Evolutionary conservation across 2,888 invertebrate species (phyloP), one percentile per base, ranked within the genome.

Genomic region (Poecilus cupreus): DNA sequence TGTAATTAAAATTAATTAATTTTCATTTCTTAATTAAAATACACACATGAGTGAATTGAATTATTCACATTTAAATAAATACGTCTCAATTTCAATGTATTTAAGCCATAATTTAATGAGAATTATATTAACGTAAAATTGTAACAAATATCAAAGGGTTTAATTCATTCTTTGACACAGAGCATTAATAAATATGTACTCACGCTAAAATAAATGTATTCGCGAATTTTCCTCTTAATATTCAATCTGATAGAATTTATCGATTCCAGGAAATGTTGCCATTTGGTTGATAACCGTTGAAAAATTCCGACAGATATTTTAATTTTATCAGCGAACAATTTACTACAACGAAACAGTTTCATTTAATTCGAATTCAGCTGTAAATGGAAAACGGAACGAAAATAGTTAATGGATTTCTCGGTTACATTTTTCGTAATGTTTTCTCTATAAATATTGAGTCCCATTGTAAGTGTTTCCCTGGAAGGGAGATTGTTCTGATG

Each of bases 381-480:
- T 13, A 57, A 60, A 60, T 32, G 60, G 26, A 26, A 22, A 32
- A 60, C 13, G 11, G 13, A 60, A 32, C n/a, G 60, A 24, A 54
- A 26, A 60, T 60, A 60, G 26, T 26, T 60, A 60, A 60, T 60
- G 26, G 60, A 24, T 60, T 32, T 60, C 60, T 60, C 60, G 4
- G 60, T 60, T 60, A n/a, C 60, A 68, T 68, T 68, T 37, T 68
- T 68, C 16, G 18, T 39, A 68, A 68, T 68, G 37, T 68, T 68
- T 68, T 68, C 64, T 68, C 37, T 37, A 18, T 37, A 68, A 68
- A 68, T 68, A 68, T 68, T 37, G 64, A 8, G 37, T 68, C 37
- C 8, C 37, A 32, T 68, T 37, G 18, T 68, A 37, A 68, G 39
- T 68, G 18, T 10, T 68, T 18, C 39, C 37, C 64, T 68, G 4